phyloP scores from a whole-genome alignment of 35 echinoderm and acorn worm genomes.

The Lytechinus variegatus region DNA sequence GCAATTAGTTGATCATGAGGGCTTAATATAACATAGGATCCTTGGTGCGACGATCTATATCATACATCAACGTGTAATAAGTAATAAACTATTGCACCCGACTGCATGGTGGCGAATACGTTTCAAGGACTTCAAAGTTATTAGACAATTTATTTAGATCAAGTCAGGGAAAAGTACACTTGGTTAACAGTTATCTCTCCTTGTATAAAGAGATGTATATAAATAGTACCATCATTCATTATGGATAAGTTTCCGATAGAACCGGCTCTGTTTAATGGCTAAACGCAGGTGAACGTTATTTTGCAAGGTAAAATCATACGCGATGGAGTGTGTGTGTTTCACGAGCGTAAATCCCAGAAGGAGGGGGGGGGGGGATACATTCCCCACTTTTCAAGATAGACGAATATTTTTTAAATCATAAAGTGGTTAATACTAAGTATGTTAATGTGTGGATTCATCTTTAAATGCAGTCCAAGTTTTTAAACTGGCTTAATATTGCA shows the following conservation, averaged over 20 bases:
- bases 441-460: too few species aligned
- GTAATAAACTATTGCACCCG: not conserved
- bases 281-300: not conserved
- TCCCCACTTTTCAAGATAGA: too few species aligned
- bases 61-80: not conserved
- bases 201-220: not conserved
- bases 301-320: not conserved
- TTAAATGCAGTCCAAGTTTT: too few species aligned
- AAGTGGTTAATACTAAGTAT: too few species aligned
- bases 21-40: not conserved
- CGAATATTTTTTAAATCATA: too few species aligned
- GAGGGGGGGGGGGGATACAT: not conserved
- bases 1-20: not conserved
- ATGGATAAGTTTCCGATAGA: not conserved
- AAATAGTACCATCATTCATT: not conserved
- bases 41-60: not conserved
- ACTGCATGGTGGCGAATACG: not conserved
- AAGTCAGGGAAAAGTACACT: not conserved
- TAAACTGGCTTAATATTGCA: too few species aligned
- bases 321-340: too few species aligned
- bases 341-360: too few species aligned
- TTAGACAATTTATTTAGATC: not conserved
- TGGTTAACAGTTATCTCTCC: not conserved
- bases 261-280: not conserved
- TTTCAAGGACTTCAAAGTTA: not conserved